Evolutionary conservation across 2,888 invertebrate species (phyloP).

Genomic region (Drosophila histrio): DNA sequence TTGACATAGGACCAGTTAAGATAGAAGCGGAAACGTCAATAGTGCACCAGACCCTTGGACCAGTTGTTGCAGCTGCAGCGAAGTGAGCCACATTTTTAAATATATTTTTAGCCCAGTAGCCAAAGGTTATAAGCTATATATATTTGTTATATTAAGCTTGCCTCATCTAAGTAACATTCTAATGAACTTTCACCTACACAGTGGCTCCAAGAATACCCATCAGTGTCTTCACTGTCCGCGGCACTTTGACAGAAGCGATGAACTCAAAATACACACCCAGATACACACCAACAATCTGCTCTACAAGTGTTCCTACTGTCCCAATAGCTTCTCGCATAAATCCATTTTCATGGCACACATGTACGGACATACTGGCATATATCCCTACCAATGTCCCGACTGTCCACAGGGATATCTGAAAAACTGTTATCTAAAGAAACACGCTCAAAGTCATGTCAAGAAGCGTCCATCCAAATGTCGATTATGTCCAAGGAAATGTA

Average conservation of each 20-base stretch:
- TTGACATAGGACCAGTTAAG: slow-evolving; percentile 34
- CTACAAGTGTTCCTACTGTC: slow-evolving; percentile 33
- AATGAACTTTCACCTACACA: neutral
- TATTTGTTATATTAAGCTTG: neutral
- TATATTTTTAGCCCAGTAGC: no score
- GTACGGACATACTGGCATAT: slow-evolving; percentile 14
- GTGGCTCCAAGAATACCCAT: neutral
- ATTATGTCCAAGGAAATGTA: slow-evolving; percentile 7
- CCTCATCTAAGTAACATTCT: neutral
- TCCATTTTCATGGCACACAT: slow-evolving; percentile 23
- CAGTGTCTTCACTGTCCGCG: slow-evolving; percentile 32
- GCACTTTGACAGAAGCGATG: slow-evolving; percentile 13
- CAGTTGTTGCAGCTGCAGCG: neutral
- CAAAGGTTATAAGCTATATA: no score
- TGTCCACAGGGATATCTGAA: slow-evolving; percentile 20
- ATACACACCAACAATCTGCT: slow-evolving; percentile 23
- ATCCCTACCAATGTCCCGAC: slow-evolving; percentile 20
- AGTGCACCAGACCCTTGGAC: neutral
- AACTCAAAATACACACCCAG: slow-evolving; percentile 28
- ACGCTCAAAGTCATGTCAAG: neutral
- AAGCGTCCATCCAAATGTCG: neutral
- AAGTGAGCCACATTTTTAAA: neutral
- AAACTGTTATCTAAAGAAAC: neutral
- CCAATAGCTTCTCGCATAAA: slow-evolving; percentile 26
- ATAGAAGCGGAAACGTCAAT: slow-evolving; percentile 11